Conservation (phyloP, 2,113 vertebrate genomes). For the Pristiophorus japonicus region DNA sequence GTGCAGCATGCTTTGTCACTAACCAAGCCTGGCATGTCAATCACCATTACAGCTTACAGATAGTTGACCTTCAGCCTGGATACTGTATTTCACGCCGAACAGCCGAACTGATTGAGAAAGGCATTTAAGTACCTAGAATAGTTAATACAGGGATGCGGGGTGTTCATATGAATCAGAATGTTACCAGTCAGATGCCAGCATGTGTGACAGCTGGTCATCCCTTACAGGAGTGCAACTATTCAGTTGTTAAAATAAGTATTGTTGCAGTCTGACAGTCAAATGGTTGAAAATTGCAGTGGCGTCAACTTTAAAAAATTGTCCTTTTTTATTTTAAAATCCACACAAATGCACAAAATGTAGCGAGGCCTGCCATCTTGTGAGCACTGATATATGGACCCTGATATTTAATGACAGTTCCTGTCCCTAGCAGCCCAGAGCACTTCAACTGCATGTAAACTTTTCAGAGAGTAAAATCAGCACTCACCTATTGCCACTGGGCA, state of each 20-base stretch:
- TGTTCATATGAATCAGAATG: neutral
- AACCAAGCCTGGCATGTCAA: neutral
- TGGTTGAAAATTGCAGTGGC: neutral
- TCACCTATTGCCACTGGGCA: neutral
- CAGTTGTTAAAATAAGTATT: neutral
- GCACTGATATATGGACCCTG: neutral
- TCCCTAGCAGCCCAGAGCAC: neutral
- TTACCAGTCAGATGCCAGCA: neutral
- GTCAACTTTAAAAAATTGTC: neutral
- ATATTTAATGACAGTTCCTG: neutral
- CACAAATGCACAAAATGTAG: neutral
- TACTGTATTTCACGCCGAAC: neutral
- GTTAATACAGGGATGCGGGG: neutral
- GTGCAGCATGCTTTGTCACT: neutral
- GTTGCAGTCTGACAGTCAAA: neutral
- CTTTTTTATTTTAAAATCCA: neutral
- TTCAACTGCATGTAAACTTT: neutral
- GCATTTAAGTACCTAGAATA: neutral
- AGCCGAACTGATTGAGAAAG: neutral
- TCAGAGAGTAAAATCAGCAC: neutral
- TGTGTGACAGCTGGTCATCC: neutral
- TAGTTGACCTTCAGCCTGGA: neutral
- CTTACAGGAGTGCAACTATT: neutral
- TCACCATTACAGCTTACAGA: neutral
- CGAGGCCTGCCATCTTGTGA: neutral